Percentiles rank a stretch among this genome's conserved stretches.
Conservation (phyloP, 2,797 vertebrate species). For the Mormyrops attenuatus region DNA sequence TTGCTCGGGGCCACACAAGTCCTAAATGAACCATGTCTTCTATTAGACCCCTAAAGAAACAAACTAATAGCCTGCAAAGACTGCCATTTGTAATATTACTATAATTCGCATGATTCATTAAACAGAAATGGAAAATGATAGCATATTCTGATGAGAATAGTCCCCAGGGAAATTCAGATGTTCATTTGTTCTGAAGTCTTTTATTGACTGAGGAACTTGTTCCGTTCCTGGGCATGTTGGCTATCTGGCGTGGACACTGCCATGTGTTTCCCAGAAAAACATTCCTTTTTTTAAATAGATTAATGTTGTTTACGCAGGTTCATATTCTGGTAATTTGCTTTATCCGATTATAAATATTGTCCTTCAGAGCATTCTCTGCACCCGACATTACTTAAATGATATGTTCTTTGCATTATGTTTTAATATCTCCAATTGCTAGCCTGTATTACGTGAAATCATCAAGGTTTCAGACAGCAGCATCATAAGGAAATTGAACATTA, state of each 20-base stretch:
- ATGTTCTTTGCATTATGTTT: constrained; percentile 17
- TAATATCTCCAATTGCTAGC: constrained; percentile 21
- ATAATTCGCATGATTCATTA: constrained; percentile 99
- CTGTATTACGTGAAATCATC: constrained; percentile 2
- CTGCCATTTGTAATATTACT: constrained; percentile 98
- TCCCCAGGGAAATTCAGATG: constrained; percentile 80
- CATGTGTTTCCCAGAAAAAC: constrained; percentile 40
- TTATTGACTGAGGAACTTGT: constrained; percentile 86
- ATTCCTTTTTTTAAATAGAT: constrained; percentile 30
- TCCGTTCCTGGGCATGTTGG: constrained; percentile 70
- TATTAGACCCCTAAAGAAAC: constrained; percentile 99
- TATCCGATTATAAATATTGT: constrained; percentile 23
- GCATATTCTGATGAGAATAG: constrained; percentile 80
- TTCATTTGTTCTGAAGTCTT: constrained; percentile 81
- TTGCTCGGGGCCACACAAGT: constrained; percentile 80
- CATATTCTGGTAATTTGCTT: constrained; percentile 34
- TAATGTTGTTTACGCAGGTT: constrained; percentile 51
- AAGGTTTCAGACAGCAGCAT: not conserved
- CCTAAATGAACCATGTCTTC: constrained; percentile 91
- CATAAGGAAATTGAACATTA: not conserved
- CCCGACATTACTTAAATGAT: not conserved
- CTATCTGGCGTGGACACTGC: constrained; percentile 59
- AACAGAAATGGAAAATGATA: constrained; percentile 96
- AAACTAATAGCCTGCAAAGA: constrained; percentile 98
- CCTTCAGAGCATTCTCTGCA: not conserved